phyloP scores from a whole-genome alignment of 2,888 invertebrate genomes.

The Tenthredo notha region DNA sequence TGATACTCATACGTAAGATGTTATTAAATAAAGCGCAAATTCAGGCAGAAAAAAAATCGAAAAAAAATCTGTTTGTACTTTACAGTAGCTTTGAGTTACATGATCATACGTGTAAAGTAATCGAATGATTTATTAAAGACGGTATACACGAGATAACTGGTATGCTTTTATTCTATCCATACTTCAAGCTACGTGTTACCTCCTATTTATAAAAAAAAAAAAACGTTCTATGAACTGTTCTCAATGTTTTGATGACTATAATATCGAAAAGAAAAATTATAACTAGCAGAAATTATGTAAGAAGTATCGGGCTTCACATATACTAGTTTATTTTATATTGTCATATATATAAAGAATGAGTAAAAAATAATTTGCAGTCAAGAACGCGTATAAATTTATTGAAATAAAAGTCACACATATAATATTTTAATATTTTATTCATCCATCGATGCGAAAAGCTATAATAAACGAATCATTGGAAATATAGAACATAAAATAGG shows the following conservation, averaged over 20 bases:
- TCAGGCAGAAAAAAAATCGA: too few relatives aligned
- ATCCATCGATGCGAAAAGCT: not conserved
- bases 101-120: not conserved
- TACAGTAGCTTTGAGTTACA: not conserved
- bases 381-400: slow-evolving; percentile 4
- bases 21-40: not conserved
- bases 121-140: not conserved
- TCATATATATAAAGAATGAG: not conserved
- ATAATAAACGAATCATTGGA: not conserved
- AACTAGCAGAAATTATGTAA: not conserved
- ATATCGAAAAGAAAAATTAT: not conserved
- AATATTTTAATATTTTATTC: slow-evolving; percentile 16
- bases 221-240: not conserved
- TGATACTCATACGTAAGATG: not conserved
- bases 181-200: not conserved
- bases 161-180: not conserved
- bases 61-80: not conserved
- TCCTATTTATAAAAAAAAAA: not conserved
- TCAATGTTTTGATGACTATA: not conserved
- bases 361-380: slow-evolving; percentile 5
- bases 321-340: not conserved
- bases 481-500: not conserved
- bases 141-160: not conserved
- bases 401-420: not conserved
- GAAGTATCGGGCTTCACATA: not conserved